Evolutionary conservation across 2,888 invertebrate genomes (phyloP), one percentile per base, ranked within the genome.

Genomic region (Teinopalpus imperialis): DNA sequence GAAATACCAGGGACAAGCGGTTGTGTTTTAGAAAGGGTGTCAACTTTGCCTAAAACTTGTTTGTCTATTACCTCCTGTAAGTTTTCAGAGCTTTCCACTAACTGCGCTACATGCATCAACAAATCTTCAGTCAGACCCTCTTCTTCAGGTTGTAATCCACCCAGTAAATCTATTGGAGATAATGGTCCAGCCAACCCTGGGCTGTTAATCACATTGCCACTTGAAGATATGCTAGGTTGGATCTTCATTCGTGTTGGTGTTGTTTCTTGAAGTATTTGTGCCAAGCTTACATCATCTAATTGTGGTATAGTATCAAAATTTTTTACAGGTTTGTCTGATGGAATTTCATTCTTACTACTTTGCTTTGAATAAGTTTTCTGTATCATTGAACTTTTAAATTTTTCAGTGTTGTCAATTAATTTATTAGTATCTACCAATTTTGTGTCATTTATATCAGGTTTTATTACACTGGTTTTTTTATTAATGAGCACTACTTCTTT

Each of bases 61-160:
- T 93, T 93, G 62, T 93, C 93, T 44, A 94, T 93, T 12, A 93
- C 93, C 69, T 93, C 93, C 63, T 93, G 93, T 47, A 94, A 76
- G 58, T 93, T 93, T 63, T 91, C 91, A 34, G 89, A 88, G 51
- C 93, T 93, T 45, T 93, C 93, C 5, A 93, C 93, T 13, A 94
- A 78, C 41, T 93, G 92, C 1, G 93, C 94, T n/a, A 93, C 93
- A 74, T 93, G 93, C 81, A 93, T 92, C 24, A 94, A 70, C 53
- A 94, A 89, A 73, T 94, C 94, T 55, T 93, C 94, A 0, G 93
- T 91, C 37, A 94, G 87, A 14, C 91, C 91, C 68, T 93, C 90
- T 53, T 91, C 91, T 59, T 93, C 91, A n/a, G 92, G 90, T 55
- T 91, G 91, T 39, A 92, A 72, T 26, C 91, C 91, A 53, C 89